These are phyloP conservation scores for Galeopterus variegatus DNA, from an alignment of 2,113 vertebrate genomes.

Conservation along the genomic window DNA sequence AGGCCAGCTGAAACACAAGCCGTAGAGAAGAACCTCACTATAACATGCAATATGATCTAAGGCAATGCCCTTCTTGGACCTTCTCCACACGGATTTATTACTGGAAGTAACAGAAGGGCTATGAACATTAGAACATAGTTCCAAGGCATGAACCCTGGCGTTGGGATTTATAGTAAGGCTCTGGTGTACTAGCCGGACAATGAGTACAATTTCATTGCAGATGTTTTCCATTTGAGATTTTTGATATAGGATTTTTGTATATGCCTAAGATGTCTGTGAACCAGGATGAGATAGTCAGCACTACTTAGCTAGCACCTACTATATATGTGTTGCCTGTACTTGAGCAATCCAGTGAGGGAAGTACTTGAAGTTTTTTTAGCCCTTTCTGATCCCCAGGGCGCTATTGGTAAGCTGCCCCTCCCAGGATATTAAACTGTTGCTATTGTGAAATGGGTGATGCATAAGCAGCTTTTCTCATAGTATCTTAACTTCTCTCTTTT, in stretches of 20 bases:
- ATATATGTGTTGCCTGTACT: neutral
- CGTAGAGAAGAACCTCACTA: slow-evolving; percentile 71
- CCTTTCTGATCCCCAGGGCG: slow-evolving; percentile 39
- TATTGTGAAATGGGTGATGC: slow-evolving; percentile 58
- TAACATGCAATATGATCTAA: slow-evolving; percentile 77
- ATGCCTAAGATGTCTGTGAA: slow-evolving; percentile 24
- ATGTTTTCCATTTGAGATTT: slow-evolving; percentile 68
- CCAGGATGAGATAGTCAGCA: slow-evolving; percentile 55
- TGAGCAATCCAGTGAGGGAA: slow-evolving; percentile 2
- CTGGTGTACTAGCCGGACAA: slow-evolving; percentile 35
- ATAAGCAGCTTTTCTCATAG: slow-evolving; percentile 62
- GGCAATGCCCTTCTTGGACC: slow-evolving; percentile 73
- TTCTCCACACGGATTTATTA: slow-evolving; percentile 76
- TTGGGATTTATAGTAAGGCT: slow-evolving; percentile 63
- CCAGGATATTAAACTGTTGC: slow-evolving; percentile 45
- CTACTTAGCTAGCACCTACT: slow-evolving; percentile 45
- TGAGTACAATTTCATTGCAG: slow-evolving; percentile 63
- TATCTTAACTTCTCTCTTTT: slow-evolving; percentile 52
- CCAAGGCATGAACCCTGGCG: slow-evolving; percentile 69
- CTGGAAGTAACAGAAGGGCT: slow-evolving; percentile 72
- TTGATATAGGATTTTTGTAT: slow-evolving; percentile 42
- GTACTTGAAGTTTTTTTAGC: slow-evolving; percentile 57
- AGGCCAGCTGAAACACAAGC: slow-evolving; percentile 52
- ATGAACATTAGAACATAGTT: slow-evolving; percentile 71
- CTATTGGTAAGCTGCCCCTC: slow-evolving; percentile 29